Percentiles rank a stretch among this genome's conserved stretches.
phyloP scores from a whole-genome alignment of 2,888 invertebrate species.

The Octodonta nipae region DNA sequence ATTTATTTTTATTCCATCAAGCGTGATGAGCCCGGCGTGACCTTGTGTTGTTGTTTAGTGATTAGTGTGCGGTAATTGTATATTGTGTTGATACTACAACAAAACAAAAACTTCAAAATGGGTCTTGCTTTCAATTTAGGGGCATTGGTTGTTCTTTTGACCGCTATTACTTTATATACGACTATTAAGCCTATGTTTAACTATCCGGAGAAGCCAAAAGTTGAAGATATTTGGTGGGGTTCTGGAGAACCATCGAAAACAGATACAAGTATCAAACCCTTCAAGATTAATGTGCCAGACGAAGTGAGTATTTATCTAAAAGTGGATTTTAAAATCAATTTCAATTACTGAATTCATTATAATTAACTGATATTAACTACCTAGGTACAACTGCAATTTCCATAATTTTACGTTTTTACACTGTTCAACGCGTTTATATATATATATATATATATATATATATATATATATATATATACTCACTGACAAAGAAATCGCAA shows the following conservation, averaged over 20 bases:
- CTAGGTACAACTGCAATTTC: too few species aligned
- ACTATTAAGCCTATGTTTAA: slow-evolving; percentile 6
- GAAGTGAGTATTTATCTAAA: slow-evolving; percentile 35
- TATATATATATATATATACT: not conserved
- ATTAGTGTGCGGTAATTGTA: too few species aligned
- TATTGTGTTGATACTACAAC: too few species aligned
- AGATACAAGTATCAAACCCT: slow-evolving; percentile 43
- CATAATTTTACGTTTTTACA: too few species aligned
- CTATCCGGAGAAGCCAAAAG: slow-evolving; percentile 17
- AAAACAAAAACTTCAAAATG: too few species aligned
- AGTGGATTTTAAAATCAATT: not conserved
- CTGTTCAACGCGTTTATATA: too few species aligned
- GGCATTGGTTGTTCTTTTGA: not conserved
- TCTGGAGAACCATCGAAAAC: slow-evolving; percentile 36
- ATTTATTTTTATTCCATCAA: too few species aligned
- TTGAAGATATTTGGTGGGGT: slow-evolving; percentile 47
- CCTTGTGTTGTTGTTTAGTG: too few species aligned
- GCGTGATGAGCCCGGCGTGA: too few species aligned
- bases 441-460: slow-evolving; percentile 22
- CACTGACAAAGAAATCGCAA: not conserved
- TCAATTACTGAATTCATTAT: too few species aligned
- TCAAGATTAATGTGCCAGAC: slow-evolving; percentile 45
- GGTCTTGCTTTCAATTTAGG: too few species aligned
- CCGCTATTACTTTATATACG: not conserved
- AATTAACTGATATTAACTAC: too few species aligned